Evolutionary conservation across 2,797 vertebrate species (phyloP), one percentile per base, ranked within the genome.

Genomic region (Falco concolor): DNA sequence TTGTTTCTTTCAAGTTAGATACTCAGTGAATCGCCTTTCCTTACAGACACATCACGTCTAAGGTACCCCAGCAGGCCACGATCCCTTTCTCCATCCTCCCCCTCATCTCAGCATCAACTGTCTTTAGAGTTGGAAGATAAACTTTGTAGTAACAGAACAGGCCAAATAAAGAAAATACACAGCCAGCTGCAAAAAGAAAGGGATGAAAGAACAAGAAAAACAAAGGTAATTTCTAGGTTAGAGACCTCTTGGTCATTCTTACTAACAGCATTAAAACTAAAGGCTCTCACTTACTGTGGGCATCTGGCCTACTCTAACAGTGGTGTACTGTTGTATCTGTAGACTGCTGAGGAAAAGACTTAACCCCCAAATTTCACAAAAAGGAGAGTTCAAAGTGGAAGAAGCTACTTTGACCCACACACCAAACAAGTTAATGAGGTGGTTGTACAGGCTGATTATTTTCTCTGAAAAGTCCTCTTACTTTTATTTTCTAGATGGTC

Each of bases 41-140:
- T 93, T 83, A 14, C 73, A 99, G 98, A 90, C 87, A 61, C 89
- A 22, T 9, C 88, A 20, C 42, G 18, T 2, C 38, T 79, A 14
- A 97, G 94, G 81, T 68, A 72, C 44, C 94, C 96, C 13, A 77
- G 67, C 75, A 97, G 97, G 78, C 97, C 98, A 8, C 97, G 96
- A 47, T 99, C 98, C 4, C 98, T 98, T 23, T 99, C 98, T 30
- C 97, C 98, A 20, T 98, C 98, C 25, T 98, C 98, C 32, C 97
- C 97, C 24, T 94, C 89, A 8, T 59, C 94, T n/a, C 86, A n/a
- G 17, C 90, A 24, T 9, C 92, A 77, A 17, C 83, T 80, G 14
- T 96, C 59, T 36, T 90, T 82, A 32, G 92, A 96, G 52, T n/a
- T 96, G 57, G 95, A 98, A 61, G 97, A 86, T 3, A 92, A 95